A percentile compares a stretch with the other conserved stretches of the same genome.
Conservation (phyloP, 2,113 vertebrate genomes). For the Plecotus auritus region DNA sequence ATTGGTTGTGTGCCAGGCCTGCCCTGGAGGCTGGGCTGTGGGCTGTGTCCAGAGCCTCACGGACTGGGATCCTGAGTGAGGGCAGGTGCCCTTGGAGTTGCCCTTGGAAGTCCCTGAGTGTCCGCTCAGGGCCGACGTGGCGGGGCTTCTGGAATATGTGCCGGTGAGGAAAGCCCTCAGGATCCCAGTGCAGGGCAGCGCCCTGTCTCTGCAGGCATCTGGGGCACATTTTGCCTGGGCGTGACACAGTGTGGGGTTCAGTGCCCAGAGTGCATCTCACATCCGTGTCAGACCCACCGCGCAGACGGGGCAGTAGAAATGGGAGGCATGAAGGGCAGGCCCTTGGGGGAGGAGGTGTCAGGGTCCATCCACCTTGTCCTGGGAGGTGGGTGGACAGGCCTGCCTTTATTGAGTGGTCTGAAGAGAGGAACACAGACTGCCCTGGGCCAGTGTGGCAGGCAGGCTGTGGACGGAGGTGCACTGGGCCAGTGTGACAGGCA, state of each 20-base stretch:
- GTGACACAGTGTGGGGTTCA: not conserved
- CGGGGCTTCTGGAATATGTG: not conserved
- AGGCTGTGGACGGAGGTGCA: no score
- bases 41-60: not conserved
- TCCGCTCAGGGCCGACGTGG: not conserved
- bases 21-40: not conserved
- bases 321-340: no score
- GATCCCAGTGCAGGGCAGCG: not conserved
- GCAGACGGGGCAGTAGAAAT: not conserved
- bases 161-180: not conserved
- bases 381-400: not conserved
- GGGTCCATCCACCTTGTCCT: not conserved
- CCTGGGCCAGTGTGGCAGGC: not conserved
- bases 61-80: not conserved
- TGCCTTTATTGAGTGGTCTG: not conserved
- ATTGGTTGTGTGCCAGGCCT: not conserved
- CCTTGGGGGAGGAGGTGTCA: not conserved
- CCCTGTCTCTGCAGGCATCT: not conserved
- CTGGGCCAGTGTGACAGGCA: not conserved
- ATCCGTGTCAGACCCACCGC: no score
- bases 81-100: fast-evolving
- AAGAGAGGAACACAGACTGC: not conserved
- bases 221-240: not conserved
- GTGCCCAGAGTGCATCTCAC: not conserved
- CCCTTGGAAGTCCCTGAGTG: not conserved